Conservation (phyloP, 2,797 vertebrate species). For the Hemibagrus guttatus region DNA sequence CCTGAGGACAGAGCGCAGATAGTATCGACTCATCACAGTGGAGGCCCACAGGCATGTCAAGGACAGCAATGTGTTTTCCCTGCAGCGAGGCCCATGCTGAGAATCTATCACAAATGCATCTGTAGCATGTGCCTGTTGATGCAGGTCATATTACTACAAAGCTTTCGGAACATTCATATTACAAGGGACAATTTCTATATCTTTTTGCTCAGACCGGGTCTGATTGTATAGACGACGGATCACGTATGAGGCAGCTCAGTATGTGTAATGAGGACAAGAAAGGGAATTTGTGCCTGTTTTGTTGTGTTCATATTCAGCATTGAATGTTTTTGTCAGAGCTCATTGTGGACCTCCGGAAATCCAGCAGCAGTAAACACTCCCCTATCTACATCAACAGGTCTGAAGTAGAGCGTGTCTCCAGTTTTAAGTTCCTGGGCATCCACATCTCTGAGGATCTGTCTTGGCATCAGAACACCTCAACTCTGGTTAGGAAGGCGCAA, state of each 20-base stretch:
- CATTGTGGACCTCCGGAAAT: too few relatives aligned
- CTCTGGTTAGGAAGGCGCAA: too few relatives aligned
- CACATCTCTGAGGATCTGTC: too few relatives aligned
- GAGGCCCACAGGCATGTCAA: conserved; percentile 82
- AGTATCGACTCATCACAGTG: conserved; percentile 87
- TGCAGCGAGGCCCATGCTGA: not conserved
- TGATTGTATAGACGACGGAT: not conserved
- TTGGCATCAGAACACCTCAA: too few relatives aligned
- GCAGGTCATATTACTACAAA: conserved; percentile 8
- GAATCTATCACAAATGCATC: conserved; percentile 5
- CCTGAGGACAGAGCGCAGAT: conserved; percentile 81
- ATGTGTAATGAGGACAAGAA: too few relatives aligned
- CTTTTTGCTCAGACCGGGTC: not conserved
- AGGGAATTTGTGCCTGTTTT: too few relatives aligned
- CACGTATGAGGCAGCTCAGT: not conserved
- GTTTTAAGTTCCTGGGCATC: too few relatives aligned
- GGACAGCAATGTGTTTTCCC: conserved; percentile 86
- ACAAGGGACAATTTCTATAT: not conserved
- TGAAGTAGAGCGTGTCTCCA: too few relatives aligned
- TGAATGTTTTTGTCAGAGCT: too few relatives aligned
- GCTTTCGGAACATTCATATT: not conserved
- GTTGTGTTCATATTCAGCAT: too few relatives aligned
- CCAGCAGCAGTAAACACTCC: too few relatives aligned
- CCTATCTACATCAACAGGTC: too few relatives aligned
- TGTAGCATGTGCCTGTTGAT: conserved; percentile 3